Evolutionary conservation across 2,797 vertebrate species (phyloP).

Genomic region (Danio jaintianensis): DNA sequence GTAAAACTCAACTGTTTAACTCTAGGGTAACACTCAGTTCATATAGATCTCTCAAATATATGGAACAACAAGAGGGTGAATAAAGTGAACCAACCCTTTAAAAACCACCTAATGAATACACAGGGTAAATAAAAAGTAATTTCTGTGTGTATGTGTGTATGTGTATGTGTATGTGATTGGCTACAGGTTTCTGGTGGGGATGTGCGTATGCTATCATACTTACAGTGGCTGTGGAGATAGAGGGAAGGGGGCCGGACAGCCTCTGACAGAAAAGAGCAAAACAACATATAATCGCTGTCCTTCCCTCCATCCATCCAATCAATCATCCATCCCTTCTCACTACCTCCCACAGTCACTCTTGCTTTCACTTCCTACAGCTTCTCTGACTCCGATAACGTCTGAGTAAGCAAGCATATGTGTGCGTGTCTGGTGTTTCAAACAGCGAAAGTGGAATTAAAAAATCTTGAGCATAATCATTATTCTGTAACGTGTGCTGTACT

Average conservation of each 20-base stretch:
- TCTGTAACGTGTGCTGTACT: neutral
- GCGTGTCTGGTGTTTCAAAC: neutral
- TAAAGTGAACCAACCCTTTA: neutral
- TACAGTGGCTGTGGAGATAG: conserved; percentile 67
- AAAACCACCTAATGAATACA: neutral
- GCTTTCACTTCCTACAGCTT: conserved; percentile 12
- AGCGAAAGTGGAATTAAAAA: neutral
- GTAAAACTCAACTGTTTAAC: too few species aligned
- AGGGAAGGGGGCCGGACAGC: conserved; percentile 61
- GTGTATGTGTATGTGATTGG: neutral
- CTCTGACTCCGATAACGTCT: neutral
- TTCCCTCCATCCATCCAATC: conserved; percentile 16
- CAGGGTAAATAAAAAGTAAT: neutral
- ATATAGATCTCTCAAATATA: too few species aligned
- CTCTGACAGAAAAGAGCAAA: conserved; percentile 66
- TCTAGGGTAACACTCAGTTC: too few species aligned
- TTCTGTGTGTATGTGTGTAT: neutral
- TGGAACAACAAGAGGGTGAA: too few species aligned
- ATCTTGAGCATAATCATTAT: neutral
- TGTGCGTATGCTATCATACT: conserved; percentile 52
- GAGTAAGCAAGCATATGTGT: conserved; percentile 2
- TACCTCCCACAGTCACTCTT: conserved; percentile 35
- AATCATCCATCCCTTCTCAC: conserved; percentile 9
- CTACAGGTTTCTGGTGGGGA: neutral
- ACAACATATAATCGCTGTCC: conserved; percentile 57